Percentiles rank a stretch among this genome's conserved stretches.
These are phyloP conservation scores for Pachliopta kotzebuea DNA, from an alignment of 2,888 invertebrate species.

Conservation along the genomic window DNA sequence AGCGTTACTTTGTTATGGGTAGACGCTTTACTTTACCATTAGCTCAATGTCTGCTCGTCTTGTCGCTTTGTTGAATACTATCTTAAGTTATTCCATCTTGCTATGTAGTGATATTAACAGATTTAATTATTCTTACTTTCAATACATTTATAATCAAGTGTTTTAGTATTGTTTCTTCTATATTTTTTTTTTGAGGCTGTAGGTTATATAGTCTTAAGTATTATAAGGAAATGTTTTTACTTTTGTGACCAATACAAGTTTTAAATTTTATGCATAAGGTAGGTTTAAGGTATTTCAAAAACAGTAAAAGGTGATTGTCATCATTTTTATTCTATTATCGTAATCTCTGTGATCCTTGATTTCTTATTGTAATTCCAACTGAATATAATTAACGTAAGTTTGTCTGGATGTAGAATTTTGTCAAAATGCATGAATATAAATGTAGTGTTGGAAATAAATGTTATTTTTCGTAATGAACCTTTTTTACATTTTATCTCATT, in stretches of 20 bases:
- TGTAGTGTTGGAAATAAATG: slow-evolving; percentile 75
- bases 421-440: slow-evolving; percentile 75
- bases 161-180: slow-evolving; percentile 21
- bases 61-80: slow-evolving; percentile 9
- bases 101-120: slow-evolving; percentile 32
- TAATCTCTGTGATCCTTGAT: slow-evolving; percentile 74
- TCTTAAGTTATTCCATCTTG: slow-evolving; percentile 31
- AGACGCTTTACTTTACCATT: too few species aligned
- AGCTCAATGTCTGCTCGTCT: too few species aligned
- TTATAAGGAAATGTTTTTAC: slow-evolving; percentile 63
- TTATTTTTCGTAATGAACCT: slow-evolving; percentile 64
- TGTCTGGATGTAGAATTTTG: slow-evolving; percentile 63
- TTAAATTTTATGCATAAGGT: slow-evolving; percentile 63
- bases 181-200: slow-evolving; percentile 58
- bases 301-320: slow-evolving; percentile 66
- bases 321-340: slow-evolving; percentile 63
- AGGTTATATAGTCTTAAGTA: slow-evolving; percentile 54
- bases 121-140: slow-evolving; percentile 19
- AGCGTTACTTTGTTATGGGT: too few species aligned
- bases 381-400: slow-evolving; percentile 59
- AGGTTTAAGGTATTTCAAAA: slow-evolving; percentile 66
- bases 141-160: slow-evolving; percentile 21
- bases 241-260: slow-evolving; percentile 74
- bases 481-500: neutral
- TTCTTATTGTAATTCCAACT: slow-evolving; percentile 69